A percentile compares a stretch with the other conserved stretches of the same genome.
These are phyloP conservation scores for Drosophila atripex DNA, from an alignment of 2,888 invertebrate genomes.

Conservation along the genomic window DNA sequence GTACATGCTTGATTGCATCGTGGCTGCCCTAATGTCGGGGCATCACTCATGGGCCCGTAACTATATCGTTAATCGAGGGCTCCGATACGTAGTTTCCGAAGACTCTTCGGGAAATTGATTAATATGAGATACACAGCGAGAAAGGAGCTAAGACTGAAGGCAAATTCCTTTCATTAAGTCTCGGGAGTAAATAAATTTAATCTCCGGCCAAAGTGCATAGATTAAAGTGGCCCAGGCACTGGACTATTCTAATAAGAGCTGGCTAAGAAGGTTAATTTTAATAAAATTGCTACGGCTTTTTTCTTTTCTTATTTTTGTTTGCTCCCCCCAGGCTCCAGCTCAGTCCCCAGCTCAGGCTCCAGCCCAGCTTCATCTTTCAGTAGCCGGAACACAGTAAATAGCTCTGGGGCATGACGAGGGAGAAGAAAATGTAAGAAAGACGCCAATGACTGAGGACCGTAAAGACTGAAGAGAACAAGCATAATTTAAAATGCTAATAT, in stretches of 20 bases:
- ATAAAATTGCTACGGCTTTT: conserved; percentile 66
- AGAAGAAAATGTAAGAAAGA: not conserved
- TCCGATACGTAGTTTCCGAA: not conserved
- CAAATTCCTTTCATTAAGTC: not conserved
- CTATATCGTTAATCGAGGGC: conserved; percentile 49
- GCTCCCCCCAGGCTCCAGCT: conserved; percentile 4
- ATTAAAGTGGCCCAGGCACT: conserved; percentile 54
- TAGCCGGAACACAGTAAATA: conserved; percentile 54
- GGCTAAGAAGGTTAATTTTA: conserved; percentile 76
- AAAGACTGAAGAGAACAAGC: conserved; percentile 60
- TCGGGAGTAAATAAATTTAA: not conserved
- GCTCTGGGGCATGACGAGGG: conserved; percentile 40
- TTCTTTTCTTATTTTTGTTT: conserved; percentile 1
- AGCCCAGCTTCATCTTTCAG: conserved; percentile 17
- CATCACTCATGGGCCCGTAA: conserved; percentile 67
- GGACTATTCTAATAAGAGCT: conserved; percentile 28
- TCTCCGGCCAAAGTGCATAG: conserved; percentile 63
- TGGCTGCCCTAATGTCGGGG: conserved; percentile 68
- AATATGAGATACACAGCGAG: not conserved
- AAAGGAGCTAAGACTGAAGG: not conserved
- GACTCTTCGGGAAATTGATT: conserved; percentile 1
- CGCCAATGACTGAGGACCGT: not conserved
- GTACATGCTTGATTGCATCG: conserved; percentile 77
- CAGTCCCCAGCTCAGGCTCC: not conserved
- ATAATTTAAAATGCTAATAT: conserved; percentile 82